These are phyloP conservation scores for Hydrocynus forskahlii DNA, from an alignment of 2,797 vertebrate species.

Conservation along the genomic window DNA sequence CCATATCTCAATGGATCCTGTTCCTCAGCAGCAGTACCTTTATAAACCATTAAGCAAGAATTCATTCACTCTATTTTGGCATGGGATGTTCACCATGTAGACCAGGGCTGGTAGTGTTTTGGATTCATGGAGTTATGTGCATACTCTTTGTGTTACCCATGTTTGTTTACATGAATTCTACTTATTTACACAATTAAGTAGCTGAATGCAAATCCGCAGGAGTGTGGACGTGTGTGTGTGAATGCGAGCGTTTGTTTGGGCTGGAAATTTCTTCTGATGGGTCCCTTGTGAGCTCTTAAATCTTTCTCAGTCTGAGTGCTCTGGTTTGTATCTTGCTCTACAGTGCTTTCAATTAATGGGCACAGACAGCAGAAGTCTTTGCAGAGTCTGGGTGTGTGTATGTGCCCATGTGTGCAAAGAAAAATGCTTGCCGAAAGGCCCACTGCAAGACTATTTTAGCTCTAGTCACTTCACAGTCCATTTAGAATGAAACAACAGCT, in stretches of 20 bases:
- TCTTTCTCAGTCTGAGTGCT: constrained; percentile 32
- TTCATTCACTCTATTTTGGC: too few species aligned
- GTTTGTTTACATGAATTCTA: neutral
- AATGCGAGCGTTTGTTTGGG: constrained; percentile 16
- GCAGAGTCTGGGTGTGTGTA: neutral
- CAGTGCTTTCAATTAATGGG: constrained; percentile 38
- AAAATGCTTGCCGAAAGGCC: neutral
- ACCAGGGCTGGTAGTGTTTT: too few species aligned
- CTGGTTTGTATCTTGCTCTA: constrained; percentile 31
- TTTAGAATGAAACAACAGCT: neutral
- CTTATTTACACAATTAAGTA: neutral
- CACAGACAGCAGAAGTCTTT: constrained; percentile 3
- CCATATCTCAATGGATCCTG: too few species aligned
- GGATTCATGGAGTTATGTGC: neutral
- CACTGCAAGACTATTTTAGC: neutral
- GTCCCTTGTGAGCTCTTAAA: constrained; percentile 35
- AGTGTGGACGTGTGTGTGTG: neutral
- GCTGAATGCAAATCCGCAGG: neutral
- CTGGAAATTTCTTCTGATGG: constrained; percentile 1
- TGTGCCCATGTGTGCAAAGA: neutral
- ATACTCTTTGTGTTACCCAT: neutral
- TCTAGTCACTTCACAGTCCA: constrained; percentile 6
- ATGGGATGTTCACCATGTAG: too few species aligned
- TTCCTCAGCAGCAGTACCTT: too few species aligned
- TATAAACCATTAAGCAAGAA: too few species aligned